Evolutionary conservation across 2,888 invertebrate species (phyloP).

Genomic region (Alcis repandata): DNA sequence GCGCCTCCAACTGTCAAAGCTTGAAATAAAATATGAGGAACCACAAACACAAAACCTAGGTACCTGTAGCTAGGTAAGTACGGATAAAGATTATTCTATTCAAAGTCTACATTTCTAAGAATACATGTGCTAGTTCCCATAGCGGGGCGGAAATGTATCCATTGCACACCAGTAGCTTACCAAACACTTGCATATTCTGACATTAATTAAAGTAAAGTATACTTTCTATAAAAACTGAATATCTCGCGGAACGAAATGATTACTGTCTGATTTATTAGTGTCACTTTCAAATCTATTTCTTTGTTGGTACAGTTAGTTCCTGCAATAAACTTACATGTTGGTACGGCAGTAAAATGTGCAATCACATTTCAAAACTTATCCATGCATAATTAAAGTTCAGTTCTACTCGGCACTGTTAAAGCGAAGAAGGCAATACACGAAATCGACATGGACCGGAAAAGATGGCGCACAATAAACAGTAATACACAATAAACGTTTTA

Average conservation of each 20-base stretch:
- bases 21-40: neutral
- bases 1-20: neutral
- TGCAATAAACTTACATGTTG: constrained; percentile 4
- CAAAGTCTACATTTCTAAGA: constrained; percentile 57
- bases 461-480: too few relatives aligned
- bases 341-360: constrained; percentile 5
- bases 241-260: constrained; percentile 33
- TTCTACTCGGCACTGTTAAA: too few relatives aligned
- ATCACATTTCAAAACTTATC: constrained; percentile 5
- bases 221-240: constrained; percentile 32
- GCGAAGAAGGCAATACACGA: too few relatives aligned
- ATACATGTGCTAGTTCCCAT: constrained; percentile 73
- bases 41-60: neutral
- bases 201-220: constrained; percentile 19
- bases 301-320: constrained; percentile 25
- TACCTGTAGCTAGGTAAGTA: constrained; percentile 18
- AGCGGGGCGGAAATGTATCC: constrained; percentile 60
- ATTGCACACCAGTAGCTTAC: constrained; percentile 52
- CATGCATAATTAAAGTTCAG: constrained; percentile 1
- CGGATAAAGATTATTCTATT: constrained; percentile 45
- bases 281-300: constrained; percentile 31
- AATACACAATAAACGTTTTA: too few relatives aligned
- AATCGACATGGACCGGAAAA: too few relatives aligned
- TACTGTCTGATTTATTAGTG: constrained; percentile 26
- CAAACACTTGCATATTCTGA: constrained; percentile 30